A percentile compares a stretch with the other conserved stretches of the same genome.
phyloP scores from a whole-genome alignment of 2,797 vertebrate species.

The Gambelia wislizenii region DNA sequence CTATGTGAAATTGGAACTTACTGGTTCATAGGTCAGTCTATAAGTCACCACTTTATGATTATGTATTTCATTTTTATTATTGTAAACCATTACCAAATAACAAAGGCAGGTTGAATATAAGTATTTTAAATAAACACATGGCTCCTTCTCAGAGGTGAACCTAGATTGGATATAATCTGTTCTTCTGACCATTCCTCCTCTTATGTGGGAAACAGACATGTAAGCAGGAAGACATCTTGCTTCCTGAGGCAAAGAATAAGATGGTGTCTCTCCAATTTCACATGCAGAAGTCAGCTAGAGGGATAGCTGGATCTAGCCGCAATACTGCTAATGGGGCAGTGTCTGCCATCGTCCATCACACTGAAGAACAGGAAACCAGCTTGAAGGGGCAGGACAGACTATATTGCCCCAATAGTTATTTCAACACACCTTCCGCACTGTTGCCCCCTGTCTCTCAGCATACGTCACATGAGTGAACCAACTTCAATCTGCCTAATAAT shows the following conservation, averaged over 20 bases:
- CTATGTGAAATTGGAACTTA: background rate
- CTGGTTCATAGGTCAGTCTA: background rate
- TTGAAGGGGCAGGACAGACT: background rate
- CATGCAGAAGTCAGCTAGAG: background rate
- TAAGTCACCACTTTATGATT: background rate
- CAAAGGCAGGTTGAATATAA: background rate
- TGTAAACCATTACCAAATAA: background rate
- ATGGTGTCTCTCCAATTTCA: background rate
- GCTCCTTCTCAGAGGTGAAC: too few species aligned
- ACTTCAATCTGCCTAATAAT: background rate
- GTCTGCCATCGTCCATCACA: background rate
- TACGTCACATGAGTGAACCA: background rate
- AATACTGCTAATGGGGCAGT: background rate
- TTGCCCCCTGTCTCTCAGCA: background rate
- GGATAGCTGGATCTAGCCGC: background rate
- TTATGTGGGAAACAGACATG: background rate
- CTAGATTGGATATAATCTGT: background rate
- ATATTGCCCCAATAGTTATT: background rate
- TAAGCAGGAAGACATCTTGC: background rate
- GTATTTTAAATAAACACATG: background rate
- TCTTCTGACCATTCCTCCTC: background rate
- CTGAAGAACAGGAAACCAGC: background rate
- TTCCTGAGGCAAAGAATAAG: background rate
- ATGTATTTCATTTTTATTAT: background rate
- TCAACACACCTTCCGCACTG: background rate